Evolutionary conservation across 2,113 vertebrate species (phyloP), one percentile per base, ranked within the genome.

Genomic region (Microcebus griseorufus): DNA sequence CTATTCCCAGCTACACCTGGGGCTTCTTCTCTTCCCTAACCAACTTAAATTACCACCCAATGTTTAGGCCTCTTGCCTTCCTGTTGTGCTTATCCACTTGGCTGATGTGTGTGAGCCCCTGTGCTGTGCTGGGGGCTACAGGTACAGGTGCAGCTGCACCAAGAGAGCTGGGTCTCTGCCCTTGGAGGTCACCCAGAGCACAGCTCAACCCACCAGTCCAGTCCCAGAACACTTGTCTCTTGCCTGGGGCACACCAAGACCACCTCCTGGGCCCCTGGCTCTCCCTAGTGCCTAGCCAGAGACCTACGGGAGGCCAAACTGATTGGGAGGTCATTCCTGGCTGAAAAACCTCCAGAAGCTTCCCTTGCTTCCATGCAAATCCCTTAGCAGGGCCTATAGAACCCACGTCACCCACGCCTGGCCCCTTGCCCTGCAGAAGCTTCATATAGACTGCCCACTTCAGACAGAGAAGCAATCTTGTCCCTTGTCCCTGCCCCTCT

Each of bases 61-160:
- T 0, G 25, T 58, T 67, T 6, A 18, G 81, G 67, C 11, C 64
- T 13, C 67, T 16, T 0, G 7, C 22, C 45, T 5, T 60, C 14
- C 62, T 6, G 17, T 5, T 12, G 13, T 2, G 9, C 0, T 18
- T 4, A 13, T 2, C 34, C 17, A 53, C n/a, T 5, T 32, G 76
- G 42, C 62, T 64, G 11, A 9, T 0, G 17, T 0, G 8, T 9
- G 32, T 27, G 1, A 39, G 23, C 0, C 1, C 34, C 12, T 0
- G 11, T 45, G 67, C 82, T 5, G 62, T 42, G 37, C 29, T 0
- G 12, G 78, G 34, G n/a, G 27, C 55, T 10, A 27, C 22, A 11
- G 60, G 10, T 6, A 23, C 27, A 11, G 60, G 8, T 1, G 11
- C n/a, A 17, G 29, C 5, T 1, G 88, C 48, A 1, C 82, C 8